phyloP scores from a whole-genome alignment of 2,888 invertebrate species.

The Lacanobia wlatinum region DNA sequence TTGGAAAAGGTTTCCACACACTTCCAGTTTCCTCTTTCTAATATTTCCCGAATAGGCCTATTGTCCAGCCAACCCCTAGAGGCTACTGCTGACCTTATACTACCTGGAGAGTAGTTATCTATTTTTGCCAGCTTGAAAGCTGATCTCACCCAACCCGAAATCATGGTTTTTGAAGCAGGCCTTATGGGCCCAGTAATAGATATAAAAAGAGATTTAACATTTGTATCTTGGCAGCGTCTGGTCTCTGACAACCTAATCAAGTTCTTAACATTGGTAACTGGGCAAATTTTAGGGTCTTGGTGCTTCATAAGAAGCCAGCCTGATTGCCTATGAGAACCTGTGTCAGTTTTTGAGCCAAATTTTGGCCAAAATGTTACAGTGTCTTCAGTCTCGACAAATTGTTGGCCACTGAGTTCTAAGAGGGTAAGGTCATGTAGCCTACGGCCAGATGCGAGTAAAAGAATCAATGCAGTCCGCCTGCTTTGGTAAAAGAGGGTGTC shows the following conservation, averaged over 20 bases:
- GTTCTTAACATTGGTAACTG: not conserved
- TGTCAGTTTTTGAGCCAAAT: constrained; percentile 6
- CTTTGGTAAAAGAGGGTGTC: constrained; percentile 25
- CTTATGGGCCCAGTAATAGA: not conserved
- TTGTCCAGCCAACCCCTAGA: constrained; percentile 8
- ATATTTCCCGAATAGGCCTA: constrained; percentile 1
- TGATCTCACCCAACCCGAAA: constrained; percentile 1
- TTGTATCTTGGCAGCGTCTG: not conserved
- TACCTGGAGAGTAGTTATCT: not conserved
- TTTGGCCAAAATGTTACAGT: constrained; percentile 2
- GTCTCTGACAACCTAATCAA: not conserved
- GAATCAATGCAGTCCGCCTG: constrained; percentile 34
- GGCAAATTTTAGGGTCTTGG: constrained; percentile 3
- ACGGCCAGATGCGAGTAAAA: constrained; percentile 38
- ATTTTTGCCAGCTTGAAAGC: not conserved
- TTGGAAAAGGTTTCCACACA: no score
- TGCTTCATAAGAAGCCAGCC: constrained; percentile 4
- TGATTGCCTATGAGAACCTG: not conserved
- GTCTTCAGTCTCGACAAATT: not conserved
- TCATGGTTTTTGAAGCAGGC: not conserved
- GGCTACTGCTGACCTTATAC: constrained; percentile 6
- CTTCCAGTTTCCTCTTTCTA: not conserved
- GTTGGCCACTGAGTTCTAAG: constrained; percentile 27
- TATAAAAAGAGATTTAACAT: not conserved
- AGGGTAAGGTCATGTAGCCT: constrained; percentile 16